Conservation (phyloP, 2,797 vertebrate species). For the Nannoperca obscura region DNA sequence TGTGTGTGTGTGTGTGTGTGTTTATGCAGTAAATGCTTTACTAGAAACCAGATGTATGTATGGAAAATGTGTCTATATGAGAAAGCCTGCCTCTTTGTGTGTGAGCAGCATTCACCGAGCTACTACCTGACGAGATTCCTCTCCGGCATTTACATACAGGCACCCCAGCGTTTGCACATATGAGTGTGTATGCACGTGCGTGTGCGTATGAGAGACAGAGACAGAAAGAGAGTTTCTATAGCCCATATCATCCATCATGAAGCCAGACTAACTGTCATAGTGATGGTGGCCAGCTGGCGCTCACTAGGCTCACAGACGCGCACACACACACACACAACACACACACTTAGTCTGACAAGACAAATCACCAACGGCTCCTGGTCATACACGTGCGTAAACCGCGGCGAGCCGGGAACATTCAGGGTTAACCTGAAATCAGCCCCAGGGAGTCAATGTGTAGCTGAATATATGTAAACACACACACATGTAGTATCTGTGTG, state of each 20-base stretch:
- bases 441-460: slow-evolving; percentile 54
- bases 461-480: slow-evolving; percentile 63
- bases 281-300: slow-evolving; percentile 80
- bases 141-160: slow-evolving; percentile 65
- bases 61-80: slow-evolving; percentile 13
- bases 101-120: slow-evolving; percentile 41
- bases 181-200: slow-evolving; percentile 17
- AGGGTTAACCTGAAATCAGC: slow-evolving; percentile 78
- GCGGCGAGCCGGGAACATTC: slow-evolving; percentile 62
- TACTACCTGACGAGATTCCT: slow-evolving; percentile 54
- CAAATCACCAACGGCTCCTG: slow-evolving; percentile 72
- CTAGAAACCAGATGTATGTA: slow-evolving; percentile 18
- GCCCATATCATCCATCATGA: slow-evolving; percentile 79
- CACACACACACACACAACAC: slow-evolving; percentile 24
- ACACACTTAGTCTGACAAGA: slow-evolving; percentile 70
- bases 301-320: slow-evolving; percentile 44
- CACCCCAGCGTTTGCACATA: slow-evolving; percentile 21
- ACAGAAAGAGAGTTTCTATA: slow-evolving; percentile 57
- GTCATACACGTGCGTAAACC: slow-evolving; percentile 58
- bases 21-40: slow-evolving; percentile 3
- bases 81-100: slow-evolving; percentile 24
- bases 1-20: slow-evolving; percentile 9
- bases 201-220: slow-evolving; percentile 11
- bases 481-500: slow-evolving; percentile 28
- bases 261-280: slow-evolving; percentile 76